Percentiles rank a stretch among this genome's conserved stretches.
Conservation (phyloP, 64 coral and sea anemone genomes). For the Montipora foliosa region DNA sequence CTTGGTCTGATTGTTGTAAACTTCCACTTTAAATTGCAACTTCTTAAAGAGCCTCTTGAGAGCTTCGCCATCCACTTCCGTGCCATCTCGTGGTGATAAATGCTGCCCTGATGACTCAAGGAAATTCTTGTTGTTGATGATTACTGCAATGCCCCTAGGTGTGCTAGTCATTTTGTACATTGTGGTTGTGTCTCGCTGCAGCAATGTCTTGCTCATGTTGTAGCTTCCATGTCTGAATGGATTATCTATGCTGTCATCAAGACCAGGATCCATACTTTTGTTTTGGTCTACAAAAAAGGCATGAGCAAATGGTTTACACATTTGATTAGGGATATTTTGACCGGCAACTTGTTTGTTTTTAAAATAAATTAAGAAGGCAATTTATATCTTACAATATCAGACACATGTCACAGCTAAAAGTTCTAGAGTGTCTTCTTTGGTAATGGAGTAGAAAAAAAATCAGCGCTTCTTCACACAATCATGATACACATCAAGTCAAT, state of each 20-base stretch:
- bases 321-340: neutral
- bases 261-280: neutral
- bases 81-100: slow-evolving; percentile 85
- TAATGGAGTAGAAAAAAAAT: too few species aligned
- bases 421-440: too few species aligned
- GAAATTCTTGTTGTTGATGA: slow-evolving; percentile 97
- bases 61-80: slow-evolving; percentile 90
- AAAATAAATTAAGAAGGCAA: too few species aligned
- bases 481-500: neutral
- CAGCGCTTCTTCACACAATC: too few species aligned
- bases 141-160: slow-evolving; percentile 88
- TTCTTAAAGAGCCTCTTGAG: slow-evolving; percentile 82
- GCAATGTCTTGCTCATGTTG: neutral
- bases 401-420: too few species aligned
- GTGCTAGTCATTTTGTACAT: slow-evolving; percentile 81
- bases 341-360: too few species aligned
- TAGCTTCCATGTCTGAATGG: neutral
- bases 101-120: slow-evolving; percentile 82
- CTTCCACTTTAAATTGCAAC: slow-evolving; percentile 75
- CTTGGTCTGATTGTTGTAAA: slow-evolving; percentile 73
- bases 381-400: too few species aligned
- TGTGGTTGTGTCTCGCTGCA: neutral
- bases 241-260: neutral
- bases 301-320: neutral
- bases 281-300: neutral